Conservation (phyloP, 2,888 invertebrate genomes). For the Camptogramma bilineatum region DNA sequence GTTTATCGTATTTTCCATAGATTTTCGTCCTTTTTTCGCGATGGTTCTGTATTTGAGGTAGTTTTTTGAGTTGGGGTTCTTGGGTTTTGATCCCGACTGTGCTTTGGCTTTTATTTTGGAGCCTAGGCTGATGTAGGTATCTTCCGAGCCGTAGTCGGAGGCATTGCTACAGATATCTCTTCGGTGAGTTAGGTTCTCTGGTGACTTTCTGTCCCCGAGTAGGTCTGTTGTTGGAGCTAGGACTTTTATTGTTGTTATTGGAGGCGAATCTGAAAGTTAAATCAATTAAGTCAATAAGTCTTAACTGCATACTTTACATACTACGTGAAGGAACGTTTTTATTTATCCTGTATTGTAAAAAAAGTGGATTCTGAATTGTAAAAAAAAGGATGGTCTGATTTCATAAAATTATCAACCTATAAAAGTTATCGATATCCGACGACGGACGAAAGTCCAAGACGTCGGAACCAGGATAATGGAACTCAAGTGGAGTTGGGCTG, state of each 20-base stretch:
- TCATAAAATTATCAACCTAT: no score
- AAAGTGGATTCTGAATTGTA: no score
- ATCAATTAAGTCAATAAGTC: slow-evolving; percentile 5
- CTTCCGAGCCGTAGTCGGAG: slow-evolving; percentile 81
- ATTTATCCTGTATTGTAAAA: no score
- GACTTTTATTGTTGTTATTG: slow-evolving; percentile 64
- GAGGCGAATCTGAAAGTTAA: slow-evolving; percentile 60
- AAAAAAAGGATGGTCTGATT: no score
- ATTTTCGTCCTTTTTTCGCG: slow-evolving; percentile 63
- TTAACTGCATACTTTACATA: no score
- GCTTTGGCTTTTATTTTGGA: slow-evolving; percentile 83
- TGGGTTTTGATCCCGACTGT: slow-evolving; percentile 67
- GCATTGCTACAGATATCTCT: slow-evolving; percentile 72
- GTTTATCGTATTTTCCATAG: slow-evolving; percentile 59
- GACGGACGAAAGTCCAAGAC: no score
- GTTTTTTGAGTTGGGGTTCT: slow-evolving; percentile 64
- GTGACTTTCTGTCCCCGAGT: slow-evolving; percentile 57
- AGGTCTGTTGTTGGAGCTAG: slow-evolving; percentile 73
- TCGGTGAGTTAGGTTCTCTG: slow-evolving; percentile 48
- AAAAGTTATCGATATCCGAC: no score
- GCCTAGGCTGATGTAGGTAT: slow-evolving; percentile 80
- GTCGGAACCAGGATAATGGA: no score
- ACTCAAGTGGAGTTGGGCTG: no score
- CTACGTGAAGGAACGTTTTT: no score
- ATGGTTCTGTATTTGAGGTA: slow-evolving; percentile 70